Evolutionary conservation across 2,888 invertebrate genomes (phyloP), one percentile per base, ranked within the genome.

Genomic region (Mimumesa dahlbomi): DNA sequence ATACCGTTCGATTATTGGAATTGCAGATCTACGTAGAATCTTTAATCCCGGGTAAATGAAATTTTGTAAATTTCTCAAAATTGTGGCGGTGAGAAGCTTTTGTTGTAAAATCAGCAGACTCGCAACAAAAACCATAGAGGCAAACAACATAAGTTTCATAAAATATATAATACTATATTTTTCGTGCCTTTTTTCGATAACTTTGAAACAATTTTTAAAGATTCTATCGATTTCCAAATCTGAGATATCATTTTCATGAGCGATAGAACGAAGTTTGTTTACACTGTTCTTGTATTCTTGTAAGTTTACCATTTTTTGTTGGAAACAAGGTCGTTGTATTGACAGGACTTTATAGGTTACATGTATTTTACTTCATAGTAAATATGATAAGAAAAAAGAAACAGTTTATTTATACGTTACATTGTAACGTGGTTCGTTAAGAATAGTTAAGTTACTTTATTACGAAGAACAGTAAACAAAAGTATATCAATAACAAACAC

Each of bases 11-110:
- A 96, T 92, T 29, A 96, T 86, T n/a, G 96, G 96, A 81, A 96
- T 92, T 49, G 95, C 93, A 75, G 95, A 83, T 80, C 93, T 92
- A 61, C 96, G 91, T 84, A 96, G 90, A 22, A 94, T 87, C 82
- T 94, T 93, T 89, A 96, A 92, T 9, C 94, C 94, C 7, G 96
- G 96, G 90, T 96, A 95, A 78, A 96, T 95, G 81, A 93, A 93
- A 64, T 94, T 94, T 89, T 96, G 95, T 19, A 95, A 91, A 89
- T 94, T 94, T 86, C 95, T 92, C 76, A 94, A 90, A 74, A 95
- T 89, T 77, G 93, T 91, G 86, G 92, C 93, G 70, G 94, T 93
- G 9, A 94, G 92, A 18, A 92, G 91, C 84, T 93, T 93, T 83
- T 92, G 93, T 81, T 93, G 91, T 77, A 91, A 90, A 48, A 91